phyloP scores from a whole-genome alignment of 2,797 vertebrate species.

The Avahi laniger region DNA sequence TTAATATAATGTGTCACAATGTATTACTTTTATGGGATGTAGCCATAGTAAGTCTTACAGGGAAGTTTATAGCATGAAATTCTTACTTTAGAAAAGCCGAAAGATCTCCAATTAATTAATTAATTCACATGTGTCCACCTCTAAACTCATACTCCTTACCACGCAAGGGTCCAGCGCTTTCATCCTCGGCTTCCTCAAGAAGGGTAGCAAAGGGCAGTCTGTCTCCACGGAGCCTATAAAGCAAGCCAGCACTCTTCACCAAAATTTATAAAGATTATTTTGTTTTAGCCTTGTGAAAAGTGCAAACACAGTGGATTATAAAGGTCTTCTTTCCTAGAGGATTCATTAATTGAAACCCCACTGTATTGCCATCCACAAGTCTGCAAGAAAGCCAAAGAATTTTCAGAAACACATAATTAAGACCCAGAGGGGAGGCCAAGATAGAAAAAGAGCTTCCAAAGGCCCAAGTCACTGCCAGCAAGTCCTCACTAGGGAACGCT shows the following conservation, averaged over 20 bases:
- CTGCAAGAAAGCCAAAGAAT: background rate
- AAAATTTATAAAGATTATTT: background rate
- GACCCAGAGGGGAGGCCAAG: conserved; percentile 46
- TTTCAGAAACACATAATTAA: conserved; percentile 51
- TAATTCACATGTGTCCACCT: background rate
- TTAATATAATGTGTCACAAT: background rate
- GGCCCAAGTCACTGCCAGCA: background rate
- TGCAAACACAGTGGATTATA: background rate
- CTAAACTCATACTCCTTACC: rapidly evolving
- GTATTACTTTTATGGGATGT: background rate
- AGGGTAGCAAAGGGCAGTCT: background rate
- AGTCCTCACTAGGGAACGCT: background rate
- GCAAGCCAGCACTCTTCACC: background rate
- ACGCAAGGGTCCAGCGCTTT: background rate
- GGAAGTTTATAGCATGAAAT: background rate
- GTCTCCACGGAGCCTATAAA: background rate
- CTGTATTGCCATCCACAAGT: background rate
- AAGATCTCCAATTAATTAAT: background rate
- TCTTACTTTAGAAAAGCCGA: background rate
- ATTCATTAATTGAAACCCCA: background rate
- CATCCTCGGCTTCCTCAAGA: background rate
- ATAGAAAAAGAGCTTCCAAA: conserved; percentile 43
- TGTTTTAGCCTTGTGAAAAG: background rate
- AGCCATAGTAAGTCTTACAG: background rate
- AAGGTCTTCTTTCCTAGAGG: background rate